phyloP scores from a whole-genome alignment of 2,113 vertebrate genomes.

The Galemys pyrenaicus region DNA sequence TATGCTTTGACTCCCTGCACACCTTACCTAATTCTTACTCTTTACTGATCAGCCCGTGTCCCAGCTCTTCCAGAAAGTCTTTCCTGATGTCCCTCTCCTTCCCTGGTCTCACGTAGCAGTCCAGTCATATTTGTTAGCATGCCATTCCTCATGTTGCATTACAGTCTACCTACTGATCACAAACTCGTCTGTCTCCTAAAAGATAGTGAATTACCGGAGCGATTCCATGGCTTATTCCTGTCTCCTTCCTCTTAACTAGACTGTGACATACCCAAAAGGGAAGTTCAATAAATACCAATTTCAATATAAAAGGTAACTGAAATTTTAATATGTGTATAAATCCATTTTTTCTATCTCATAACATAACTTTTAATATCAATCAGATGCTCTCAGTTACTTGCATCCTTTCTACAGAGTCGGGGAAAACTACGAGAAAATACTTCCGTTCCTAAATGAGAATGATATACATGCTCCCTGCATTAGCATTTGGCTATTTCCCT shows the following conservation, averaged over 20 bases:
- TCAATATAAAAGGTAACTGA: background rate
- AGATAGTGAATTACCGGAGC: background rate
- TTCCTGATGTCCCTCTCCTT: background rate
- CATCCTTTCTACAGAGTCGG: background rate
- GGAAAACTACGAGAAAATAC: background rate
- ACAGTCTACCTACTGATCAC: background rate
- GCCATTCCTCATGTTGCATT: background rate
- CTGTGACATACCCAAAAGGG: background rate
- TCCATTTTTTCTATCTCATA: background rate
- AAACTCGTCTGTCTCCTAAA: background rate
- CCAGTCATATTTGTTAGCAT: background rate
- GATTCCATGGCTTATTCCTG: background rate
- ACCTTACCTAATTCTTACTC: background rate
- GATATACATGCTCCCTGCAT: background rate
- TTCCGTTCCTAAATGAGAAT: background rate
- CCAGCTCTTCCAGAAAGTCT: background rate
- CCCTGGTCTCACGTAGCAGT: background rate
- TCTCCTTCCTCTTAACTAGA: background rate
- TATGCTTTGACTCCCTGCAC: background rate
- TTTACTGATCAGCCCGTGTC: background rate
- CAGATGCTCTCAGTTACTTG: background rate
- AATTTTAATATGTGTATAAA: background rate
- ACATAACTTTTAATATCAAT: background rate
- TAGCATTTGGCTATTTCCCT: background rate
- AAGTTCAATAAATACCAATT: background rate